Base-by-base conservation (phyloP, 2,888 invertebrate genomes). In the Sthenelais limicola region DNA sequence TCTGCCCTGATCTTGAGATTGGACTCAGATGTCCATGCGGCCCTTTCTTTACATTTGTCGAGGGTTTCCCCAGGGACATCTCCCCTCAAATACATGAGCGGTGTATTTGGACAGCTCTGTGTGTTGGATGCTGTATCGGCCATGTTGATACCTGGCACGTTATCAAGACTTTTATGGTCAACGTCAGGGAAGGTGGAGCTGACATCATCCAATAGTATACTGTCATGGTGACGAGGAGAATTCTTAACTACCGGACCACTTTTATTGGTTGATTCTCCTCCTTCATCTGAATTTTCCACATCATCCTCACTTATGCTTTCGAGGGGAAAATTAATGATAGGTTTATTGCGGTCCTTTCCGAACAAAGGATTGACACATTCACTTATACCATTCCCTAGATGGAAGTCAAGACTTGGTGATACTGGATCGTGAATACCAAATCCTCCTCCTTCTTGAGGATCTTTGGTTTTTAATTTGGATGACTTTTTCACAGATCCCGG, bases 101-200 rank as follows among this genome's bases (percentile, higher is more conserved):
- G 62, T 12, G 62, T 21, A 26, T 62, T 62, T 3, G 62, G 62
- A 43, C 62, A 62, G 62, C 62, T 62, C 62, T 62, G 62, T 24
- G 62, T 62, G 38, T 35, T 7, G 4, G 38, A 35, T 4, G 26
- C 24, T 21, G 38, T 26, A 24, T 62, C 62, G 7, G 62, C 62
- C 62, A 38, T 62, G 38, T 38, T 38, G 62, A 35, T 43, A 2
- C 38, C 62, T 12, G 62, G 62, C 4, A 43, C 35, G 9, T 35
- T 24, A 1, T 35, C 56, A 21, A 56, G n/a, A 18, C 5, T 12
- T 21, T 35, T 38, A 26, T 38, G 15, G 38, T 62, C 62, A 4
- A 62, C 62, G 38, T 62, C 62, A 38, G 7, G 62, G 38, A 62
- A 62, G 1, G 56, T 56, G 15, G 56, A 21, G 56, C 32, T 56